Percentiles rank a stretch among this genome's conserved stretches.
phyloP scores from a whole-genome alignment of 1,140 invertebrate species.

The Brachionus koreanus region DNA sequence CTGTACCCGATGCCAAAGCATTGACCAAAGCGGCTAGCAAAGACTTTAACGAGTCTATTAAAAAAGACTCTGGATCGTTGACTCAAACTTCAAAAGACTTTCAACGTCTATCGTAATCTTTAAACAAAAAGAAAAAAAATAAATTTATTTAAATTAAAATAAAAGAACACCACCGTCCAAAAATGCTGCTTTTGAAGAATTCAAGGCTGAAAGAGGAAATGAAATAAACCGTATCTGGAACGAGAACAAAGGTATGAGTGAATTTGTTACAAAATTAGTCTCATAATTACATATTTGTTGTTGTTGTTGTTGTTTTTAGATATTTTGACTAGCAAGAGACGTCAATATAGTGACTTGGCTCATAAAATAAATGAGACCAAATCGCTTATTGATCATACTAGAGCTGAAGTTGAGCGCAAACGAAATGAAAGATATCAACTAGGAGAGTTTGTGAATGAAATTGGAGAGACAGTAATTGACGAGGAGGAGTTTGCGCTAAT shows the following conservation, averaged over 20 bases:
- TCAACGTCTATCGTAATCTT: neutral
- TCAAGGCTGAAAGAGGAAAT: constrained; percentile 55
- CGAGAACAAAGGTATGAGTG: constrained; percentile 56
- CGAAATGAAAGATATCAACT: constrained; percentile 53
- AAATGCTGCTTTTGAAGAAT: constrained; percentile 58
- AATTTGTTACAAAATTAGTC: neutral
- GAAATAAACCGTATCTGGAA: constrained; percentile 57
- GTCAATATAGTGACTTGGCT: constrained; percentile 55
- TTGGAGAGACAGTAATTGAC: constrained; percentile 58
- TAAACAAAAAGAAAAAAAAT: no score
- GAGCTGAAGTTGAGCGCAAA: constrained; percentile 50
- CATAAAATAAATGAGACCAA: constrained; percentile 55
- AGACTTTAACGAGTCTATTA: neutral
- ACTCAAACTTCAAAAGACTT: neutral
- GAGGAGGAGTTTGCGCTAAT: constrained; percentile 58
- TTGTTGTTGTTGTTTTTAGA: no score
- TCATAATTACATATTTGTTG: neutral
- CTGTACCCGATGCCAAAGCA: neutral
- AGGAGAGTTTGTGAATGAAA: constrained; percentile 51
- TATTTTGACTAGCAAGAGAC: constrained; percentile 55
- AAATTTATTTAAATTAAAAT: no score
- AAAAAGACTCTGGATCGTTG: neutral
- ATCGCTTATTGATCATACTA: constrained; percentile 53
- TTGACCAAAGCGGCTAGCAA: neutral
- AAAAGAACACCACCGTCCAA: constrained; percentile 57